These are phyloP conservation scores for Rhynchophorus ferrugineus DNA, from an alignment of 1,140 invertebrate species.

Conservation along the genomic window DNA sequence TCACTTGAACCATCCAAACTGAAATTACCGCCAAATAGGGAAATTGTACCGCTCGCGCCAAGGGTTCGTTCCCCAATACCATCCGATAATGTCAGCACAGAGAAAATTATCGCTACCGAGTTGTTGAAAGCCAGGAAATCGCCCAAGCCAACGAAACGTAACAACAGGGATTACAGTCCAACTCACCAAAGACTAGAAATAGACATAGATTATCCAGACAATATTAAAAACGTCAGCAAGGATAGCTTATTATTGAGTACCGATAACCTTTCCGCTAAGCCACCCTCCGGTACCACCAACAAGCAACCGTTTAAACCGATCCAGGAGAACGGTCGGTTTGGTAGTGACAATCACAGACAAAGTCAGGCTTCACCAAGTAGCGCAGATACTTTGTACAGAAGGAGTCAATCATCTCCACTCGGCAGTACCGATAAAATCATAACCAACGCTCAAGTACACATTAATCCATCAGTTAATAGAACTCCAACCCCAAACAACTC, in stretches of 20 bases:
- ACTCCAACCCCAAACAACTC: conserved; percentile 18
- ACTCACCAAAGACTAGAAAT: conserved; percentile 20
- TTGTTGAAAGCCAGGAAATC: conserved; percentile 29
- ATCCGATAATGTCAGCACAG: conserved; percentile 31
- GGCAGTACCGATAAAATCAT: conserved; percentile 8
- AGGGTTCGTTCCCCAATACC: conserved; percentile 38
- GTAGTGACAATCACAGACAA: neutral
- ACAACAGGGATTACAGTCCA: conserved; percentile 1
- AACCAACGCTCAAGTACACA: conserved; percentile 23
- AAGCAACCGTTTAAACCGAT: neutral
- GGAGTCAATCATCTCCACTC: conserved; percentile 7
- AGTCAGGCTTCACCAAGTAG: conserved; percentile 14
- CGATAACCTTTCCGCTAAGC: conserved; percentile 8
- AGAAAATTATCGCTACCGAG: conserved; percentile 39
- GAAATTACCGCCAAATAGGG: conserved; percentile 34
- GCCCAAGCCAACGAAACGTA: conserved; percentile 22
- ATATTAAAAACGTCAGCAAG: conserved; percentile 5
- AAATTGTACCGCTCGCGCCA: conserved; percentile 34
- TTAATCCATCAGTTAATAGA: conserved; percentile 12
- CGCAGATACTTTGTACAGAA: conserved; percentile 3
- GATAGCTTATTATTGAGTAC: conserved; percentile 1
- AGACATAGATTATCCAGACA: conserved; percentile 24
- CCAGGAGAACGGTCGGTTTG: neutral
- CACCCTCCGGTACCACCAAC: conserved; percentile 4
- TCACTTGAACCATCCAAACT: conserved; percentile 33